phyloP scores from a whole-genome alignment of 2,888 invertebrate genomes.

The Cremastinae sp. region DNA sequence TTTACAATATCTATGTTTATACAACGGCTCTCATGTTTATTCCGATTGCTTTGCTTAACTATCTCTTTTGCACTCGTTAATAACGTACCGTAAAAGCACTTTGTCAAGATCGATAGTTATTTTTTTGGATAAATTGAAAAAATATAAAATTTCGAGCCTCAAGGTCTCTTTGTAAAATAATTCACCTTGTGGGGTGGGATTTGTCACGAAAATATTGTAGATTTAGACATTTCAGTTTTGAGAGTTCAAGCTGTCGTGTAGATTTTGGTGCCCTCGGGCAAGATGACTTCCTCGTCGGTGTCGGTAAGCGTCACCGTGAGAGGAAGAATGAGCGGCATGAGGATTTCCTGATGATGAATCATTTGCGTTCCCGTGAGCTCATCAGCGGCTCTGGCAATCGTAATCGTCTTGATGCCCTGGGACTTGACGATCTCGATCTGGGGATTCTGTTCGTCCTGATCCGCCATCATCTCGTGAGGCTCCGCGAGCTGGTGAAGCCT shows the following conservation, averaged over 20 bases:
- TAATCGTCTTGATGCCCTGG: constrained; percentile 77
- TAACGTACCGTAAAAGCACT: no score
- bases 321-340: constrained; percentile 78
- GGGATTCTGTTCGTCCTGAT: constrained; percentile 59
- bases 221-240: constrained; percentile 5
- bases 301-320: constrained; percentile 77
- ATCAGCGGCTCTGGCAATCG: constrained; percentile 75
- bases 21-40: no score
- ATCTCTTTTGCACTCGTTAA: no score
- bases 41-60: no score
- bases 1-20: no score
- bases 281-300: constrained; percentile 77
- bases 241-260: constrained; percentile 77
- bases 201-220: background rate
- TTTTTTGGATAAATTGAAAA: no score
- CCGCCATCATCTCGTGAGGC: constrained; percentile 40
- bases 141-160: no score
- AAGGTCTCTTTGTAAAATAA: no score
- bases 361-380: constrained; percentile 71
- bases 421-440: constrained; percentile 73
- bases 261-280: constrained; percentile 78
- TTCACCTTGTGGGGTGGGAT: no score
- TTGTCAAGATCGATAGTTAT: no score
- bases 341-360: constrained; percentile 76
- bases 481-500: constrained; percentile 52